Base-by-base conservation (phyloP, 2,888 invertebrate species). In the Athrips mouffetella region DNA sequence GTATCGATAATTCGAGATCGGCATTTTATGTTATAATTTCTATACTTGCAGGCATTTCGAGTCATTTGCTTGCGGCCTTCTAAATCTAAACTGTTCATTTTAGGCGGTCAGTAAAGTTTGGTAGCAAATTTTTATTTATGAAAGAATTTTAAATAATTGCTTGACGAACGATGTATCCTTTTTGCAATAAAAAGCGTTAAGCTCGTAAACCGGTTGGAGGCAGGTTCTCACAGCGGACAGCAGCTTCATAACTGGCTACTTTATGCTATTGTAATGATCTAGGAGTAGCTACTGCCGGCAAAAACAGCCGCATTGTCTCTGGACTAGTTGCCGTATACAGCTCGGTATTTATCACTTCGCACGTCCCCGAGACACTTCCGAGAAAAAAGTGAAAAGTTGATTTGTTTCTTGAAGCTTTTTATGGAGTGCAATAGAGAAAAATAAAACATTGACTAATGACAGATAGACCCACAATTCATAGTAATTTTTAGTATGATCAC, bases 231-330 rank as follows among this genome's bases (percentile, higher is more conserved):
- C 76, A 75, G 73, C 67, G 67, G 65, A 67, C 56, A 67, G 70
- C 62, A 60, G 77, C 75, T 76, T 82, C 81, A 84, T 85, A 85
- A 82, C 85, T 79, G 81, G 80, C 79, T 77, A 80, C 77, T 84
- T 82, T 80, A 81, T 80, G 80, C 84, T 76, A 83, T 86, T 85
- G 85, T 86, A 82, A 83, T 80, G 80, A 79, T 79, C 84, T 84
- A 85, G 80, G 74, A 73, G 78, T 67, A 69, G 76, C 75, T 71
- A 70, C 70, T 67, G 67, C 62, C 59, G 58, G 78, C 76, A 87
- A 85, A 86, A 87, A 86, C 76, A 62, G 62, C 63, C 59, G 76
- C 80, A 85, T 82, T 85, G 84, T 85, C 74, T 80, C 65, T 71
- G 73, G 75, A 69, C 75, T 70, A 74, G 74, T 77, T 78, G 69